phyloP scores from a whole-genome alignment of 2,113 vertebrate species.

The Chloropsis hardwickii region DNA sequence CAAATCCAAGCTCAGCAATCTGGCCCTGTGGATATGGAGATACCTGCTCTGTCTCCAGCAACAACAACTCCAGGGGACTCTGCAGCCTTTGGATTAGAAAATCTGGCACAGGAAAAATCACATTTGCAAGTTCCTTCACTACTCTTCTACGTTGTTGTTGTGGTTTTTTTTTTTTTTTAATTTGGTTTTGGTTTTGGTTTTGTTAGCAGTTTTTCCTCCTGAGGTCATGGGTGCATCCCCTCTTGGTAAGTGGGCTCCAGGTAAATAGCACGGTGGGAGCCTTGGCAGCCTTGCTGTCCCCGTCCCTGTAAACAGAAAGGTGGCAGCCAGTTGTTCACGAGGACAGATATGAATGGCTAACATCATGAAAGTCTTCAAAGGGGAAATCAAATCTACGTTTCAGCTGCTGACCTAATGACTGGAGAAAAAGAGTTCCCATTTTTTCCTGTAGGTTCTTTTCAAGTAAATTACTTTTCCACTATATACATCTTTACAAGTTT shows the following conservation, averaged over 20 bases:
- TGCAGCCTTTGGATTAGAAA: background rate
- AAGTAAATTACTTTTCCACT: background rate
- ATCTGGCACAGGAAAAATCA: accelerated
- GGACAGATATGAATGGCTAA: background rate
- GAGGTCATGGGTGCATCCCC: accelerated
- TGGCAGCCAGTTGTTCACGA: background rate
- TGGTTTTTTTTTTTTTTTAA: background rate
- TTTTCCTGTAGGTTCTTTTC: background rate
- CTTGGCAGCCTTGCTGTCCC: background rate
- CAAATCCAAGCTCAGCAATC: background rate
- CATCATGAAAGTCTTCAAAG: background rate
- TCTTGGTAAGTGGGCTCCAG: background rate
- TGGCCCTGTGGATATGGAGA: background rate
- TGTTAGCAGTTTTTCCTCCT: background rate
- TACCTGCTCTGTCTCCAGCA: background rate
- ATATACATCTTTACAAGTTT: background rate
- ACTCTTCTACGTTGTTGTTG: background rate
- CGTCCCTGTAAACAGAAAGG: background rate
- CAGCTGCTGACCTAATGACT: background rate
- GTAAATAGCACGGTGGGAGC: background rate
- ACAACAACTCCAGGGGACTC: background rate
- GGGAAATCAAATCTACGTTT: accelerated
- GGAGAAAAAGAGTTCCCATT: background rate
- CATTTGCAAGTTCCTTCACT: background rate
- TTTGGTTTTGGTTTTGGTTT: background rate